A percentile compares a stretch with the other conserved stretches of the same genome.
These are phyloP conservation scores for Merluccius polli DNA, from an alignment of 2,797 vertebrate species.

Conservation along the genomic window DNA sequence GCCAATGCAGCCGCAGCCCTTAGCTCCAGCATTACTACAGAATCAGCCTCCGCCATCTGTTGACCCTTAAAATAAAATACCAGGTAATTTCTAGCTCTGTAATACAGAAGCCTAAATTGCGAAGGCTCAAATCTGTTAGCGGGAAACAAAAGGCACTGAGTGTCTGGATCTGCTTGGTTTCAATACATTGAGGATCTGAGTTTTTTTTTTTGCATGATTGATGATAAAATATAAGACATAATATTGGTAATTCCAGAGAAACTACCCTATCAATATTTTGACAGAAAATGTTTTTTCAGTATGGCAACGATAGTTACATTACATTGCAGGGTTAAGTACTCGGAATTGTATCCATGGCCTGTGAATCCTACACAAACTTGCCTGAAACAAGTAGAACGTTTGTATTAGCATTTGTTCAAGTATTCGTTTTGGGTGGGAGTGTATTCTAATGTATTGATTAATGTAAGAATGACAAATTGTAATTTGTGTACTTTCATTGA, in stretches of 20 bases:
- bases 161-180: not conserved
- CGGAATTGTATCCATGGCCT: not conserved
- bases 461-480: not conserved
- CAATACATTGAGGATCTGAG: too few species aligned
- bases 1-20: conserved; percentile 1
- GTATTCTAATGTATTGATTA: not conserved
- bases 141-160: not conserved
- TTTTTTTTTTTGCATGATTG: not conserved
- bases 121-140: not conserved
- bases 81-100: not conserved
- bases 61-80: conserved; percentile 2
- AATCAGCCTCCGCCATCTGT: conserved; percentile 5
- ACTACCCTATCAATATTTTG: not conserved
- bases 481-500: not conserved
- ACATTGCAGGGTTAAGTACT: not conserved
- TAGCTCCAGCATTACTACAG: conserved; percentile 2
- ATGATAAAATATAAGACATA: not conserved
- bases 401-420: not conserved
- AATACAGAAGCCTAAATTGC: not conserved
- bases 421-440: not conserved
- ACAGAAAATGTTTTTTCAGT: not conserved
- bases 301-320: not conserved
- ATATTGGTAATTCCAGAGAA: not conserved
- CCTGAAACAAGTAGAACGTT: not conserved
- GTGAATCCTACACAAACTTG: not conserved